A percentile compares a stretch with the other conserved stretches of the same genome.
These are phyloP conservation scores for Poeciliopsis gracilis DNA, from an alignment of 2,797 vertebrate species.

Conservation along the genomic window DNA sequence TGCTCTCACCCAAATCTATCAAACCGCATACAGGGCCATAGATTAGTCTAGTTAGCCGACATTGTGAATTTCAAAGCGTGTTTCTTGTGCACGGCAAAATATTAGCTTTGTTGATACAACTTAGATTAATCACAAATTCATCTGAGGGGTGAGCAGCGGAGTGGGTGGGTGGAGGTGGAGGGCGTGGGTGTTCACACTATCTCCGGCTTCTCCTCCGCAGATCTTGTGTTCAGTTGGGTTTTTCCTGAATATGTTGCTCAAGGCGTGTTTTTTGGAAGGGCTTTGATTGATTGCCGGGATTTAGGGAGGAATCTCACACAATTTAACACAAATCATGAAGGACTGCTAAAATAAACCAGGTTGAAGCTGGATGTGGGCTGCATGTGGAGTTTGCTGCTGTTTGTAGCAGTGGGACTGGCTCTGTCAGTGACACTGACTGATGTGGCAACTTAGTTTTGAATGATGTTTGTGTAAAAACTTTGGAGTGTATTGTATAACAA, in stretches of 20 bases:
- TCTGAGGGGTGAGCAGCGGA: neutral
- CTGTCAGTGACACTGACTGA: conserved; percentile 38
- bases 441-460: conserved; percentile 47
- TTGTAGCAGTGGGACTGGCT: conserved; percentile 17
- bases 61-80: conserved; percentile 54
- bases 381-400: conserved; percentile 38
- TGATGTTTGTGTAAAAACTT: conserved; percentile 37
- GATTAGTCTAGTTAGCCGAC: conserved; percentile 54
- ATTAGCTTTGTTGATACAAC: conserved; percentile 45
- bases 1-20: conserved; percentile 65
- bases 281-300: conserved; percentile 75
- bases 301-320: conserved; percentile 71
- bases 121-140: conserved; percentile 49
- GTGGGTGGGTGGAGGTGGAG: conserved; percentile 11
- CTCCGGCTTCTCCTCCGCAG: conserved; percentile 39
- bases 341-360: conserved; percentile 43
- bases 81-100: conserved; percentile 37
- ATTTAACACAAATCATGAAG: conserved; percentile 70
- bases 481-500: neutral
- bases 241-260: conserved; percentile 68
- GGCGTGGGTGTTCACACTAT: conserved; percentile 17
- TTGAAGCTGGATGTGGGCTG: conserved; percentile 44
- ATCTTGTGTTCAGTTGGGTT: conserved; percentile 49
- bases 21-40: conserved; percentile 42
- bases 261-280: conserved; percentile 64